Base-by-base conservation (phyloP, 2,888 invertebrate species). In the Thymelicus lineola region DNA sequence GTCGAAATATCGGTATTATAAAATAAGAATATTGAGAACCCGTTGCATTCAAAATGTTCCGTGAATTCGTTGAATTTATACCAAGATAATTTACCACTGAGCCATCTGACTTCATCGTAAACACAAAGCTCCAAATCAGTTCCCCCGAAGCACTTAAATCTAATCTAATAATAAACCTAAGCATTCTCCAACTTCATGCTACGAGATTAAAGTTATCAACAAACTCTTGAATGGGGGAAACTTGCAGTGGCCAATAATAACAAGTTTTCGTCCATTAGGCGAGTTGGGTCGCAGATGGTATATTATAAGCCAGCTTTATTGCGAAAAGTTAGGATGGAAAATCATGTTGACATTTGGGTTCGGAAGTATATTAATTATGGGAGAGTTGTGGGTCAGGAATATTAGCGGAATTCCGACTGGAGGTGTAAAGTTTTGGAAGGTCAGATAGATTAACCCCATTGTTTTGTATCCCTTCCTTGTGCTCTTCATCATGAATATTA, bases 221-320 rank as follows among this genome's bases (percentile, higher is more conserved):
- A 59, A 64, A 70, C 48, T 64, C 48, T 64, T 57, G 53, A 57
- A 38, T 70, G 55, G 38, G 36, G 46, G 20, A 46, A 66, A 62
- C 62, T 62, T 15, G 53, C 53, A 58, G 17, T 38, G 62, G 14
- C 57, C 68, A 68, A 62, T 63, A 59, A 57, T 50, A 38, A 58
- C n/a, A 50, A 69, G 69, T 64, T 63, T 57, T 63, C 35, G 50
- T 59, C 63, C 63, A 69, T 64, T 63, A 53, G 6, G 36, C 48
- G 45, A 4, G 10, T 28, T 42, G 48, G 50, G 62, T n/a, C 69
- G 63, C 69, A 70, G 69, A 50, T 70, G 69, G 48, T 17, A 7
- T 62, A 45, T 57, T 20, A 48, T 36, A 20, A 64, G 38, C 57
- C 38, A 58, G 58, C n/a, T 70, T 67, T 70, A 70, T 70, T 58